Evolutionary conservation across 1,140 invertebrate genomes (phyloP), one percentile per base, ranked within the genome.

Genomic region (Camponotus pennsylvanicus): DNA sequence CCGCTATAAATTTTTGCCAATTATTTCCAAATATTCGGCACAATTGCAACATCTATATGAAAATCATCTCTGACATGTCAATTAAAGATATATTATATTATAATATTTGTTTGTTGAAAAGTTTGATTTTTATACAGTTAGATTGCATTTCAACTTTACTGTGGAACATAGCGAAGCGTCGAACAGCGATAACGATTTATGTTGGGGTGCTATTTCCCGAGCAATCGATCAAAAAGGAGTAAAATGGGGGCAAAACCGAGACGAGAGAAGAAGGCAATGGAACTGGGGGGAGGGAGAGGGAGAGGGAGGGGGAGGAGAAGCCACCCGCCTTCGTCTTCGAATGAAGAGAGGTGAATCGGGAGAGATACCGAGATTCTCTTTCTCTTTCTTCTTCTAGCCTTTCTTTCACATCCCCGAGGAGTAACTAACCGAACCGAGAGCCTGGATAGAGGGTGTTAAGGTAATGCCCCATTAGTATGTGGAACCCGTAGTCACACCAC

Each of bases 381-480:
- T 61, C 37, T 79, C 70, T 79, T 61, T 73, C 82, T 85, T 69
- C 71, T 66, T 11, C 11, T 9, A 2, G 9, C 64, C 83, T 88
- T 86, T 84, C 90, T 89, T 87, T 76, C 88, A 70, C 77, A 86
- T 91, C 90, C 84, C 88, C 66, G 67, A 86, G 90, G 87, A 86
- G 90, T 94, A 95, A 94, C 94, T 95, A 94, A 94, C 94, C 93
- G 93, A 94, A 94, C 27, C 92, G 93, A 93, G 91, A 94, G 92
- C 82, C 90, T 71, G 89, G 89, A 93, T 92, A 88, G 91, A 94
- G 94, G 93, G 94, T 92, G 94, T 95, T 95, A 94, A 95, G 94
- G 94, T 94, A 94, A 95, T 94, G 93, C 90, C 93, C 93, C 94
- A 95, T 95, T 95, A 95, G 94, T 95, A 95, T 95, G 94, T 94